phyloP scores from a whole-genome alignment of 2,797 vertebrate genomes.

The Microctenopoma stevenorrisi region DNA sequence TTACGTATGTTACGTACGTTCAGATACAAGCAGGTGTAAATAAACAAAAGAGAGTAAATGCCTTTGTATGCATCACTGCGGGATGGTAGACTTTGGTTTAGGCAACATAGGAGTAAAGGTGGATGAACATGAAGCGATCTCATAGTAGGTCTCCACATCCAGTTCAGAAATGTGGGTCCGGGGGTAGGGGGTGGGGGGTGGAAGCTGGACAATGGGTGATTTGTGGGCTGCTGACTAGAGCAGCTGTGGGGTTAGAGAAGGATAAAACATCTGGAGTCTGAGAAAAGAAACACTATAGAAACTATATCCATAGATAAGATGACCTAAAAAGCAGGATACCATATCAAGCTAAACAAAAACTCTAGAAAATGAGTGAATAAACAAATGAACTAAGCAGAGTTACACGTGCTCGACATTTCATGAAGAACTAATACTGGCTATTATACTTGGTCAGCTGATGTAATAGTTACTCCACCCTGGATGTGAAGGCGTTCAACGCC shows the following conservation, averaged over 20 bases:
- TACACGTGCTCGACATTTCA: not conserved
- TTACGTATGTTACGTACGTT: slow-evolving; percentile 14
- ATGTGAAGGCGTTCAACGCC: slow-evolving; percentile 58
- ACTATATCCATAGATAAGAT: slow-evolving; percentile 4
- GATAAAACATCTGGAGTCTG: slow-evolving; percentile 63
- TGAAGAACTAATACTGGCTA: slow-evolving; percentile 9
- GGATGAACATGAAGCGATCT: slow-evolving; percentile 16
- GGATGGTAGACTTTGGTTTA: not conserved
- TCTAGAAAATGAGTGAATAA: slow-evolving; percentile 3
- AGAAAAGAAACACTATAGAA: slow-evolving; percentile 23
- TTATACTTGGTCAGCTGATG: slow-evolving; percentile 44
- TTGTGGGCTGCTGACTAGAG: slow-evolving; percentile 51
- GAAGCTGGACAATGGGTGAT: slow-evolving; percentile 47
- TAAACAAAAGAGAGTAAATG: not conserved
- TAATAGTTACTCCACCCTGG: slow-evolving; percentile 67
- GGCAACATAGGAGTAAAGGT: slow-evolving; percentile 27
- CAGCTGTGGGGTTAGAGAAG: slow-evolving; percentile 49
- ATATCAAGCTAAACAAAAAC: not conserved
- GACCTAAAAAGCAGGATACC: slow-evolving; percentile 1
- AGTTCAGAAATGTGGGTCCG: slow-evolving; percentile 17
- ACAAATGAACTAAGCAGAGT: slow-evolving; percentile 2
- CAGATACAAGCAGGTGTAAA: slow-evolving; percentile 2
- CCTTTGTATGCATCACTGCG: not conserved
- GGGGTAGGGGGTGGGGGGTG: not conserved
- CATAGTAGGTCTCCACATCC: slow-evolving; percentile 32